phyloP scores from a whole-genome alignment of 2,113 vertebrate genomes.

The Mandrillus leucophaeus region DNA sequence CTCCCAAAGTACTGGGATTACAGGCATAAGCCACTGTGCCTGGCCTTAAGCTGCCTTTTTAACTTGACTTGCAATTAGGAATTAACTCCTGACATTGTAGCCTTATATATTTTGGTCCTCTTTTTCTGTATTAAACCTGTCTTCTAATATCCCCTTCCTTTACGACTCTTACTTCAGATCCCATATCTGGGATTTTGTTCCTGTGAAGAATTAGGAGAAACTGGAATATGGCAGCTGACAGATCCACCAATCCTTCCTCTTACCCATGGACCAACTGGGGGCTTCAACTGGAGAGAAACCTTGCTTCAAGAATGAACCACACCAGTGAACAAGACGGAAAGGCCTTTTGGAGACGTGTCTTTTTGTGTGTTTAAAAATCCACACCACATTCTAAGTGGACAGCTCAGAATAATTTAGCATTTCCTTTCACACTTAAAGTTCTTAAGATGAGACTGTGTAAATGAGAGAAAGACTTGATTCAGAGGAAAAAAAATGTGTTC shows the following conservation, averaged over 20 bases:
- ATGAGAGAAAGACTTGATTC: constrained; percentile 51
- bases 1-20: neutral
- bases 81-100: neutral
- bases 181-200: constrained; percentile 98
- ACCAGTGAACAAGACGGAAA: neutral
- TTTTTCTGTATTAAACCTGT: neutral
- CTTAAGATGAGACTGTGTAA: constrained; percentile 17
- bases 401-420: constrained; percentile 71
- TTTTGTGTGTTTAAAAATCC: constrained; percentile 60
- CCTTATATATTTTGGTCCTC: neutral
- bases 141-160: neutral
- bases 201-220: constrained; percentile 96
- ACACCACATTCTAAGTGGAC: constrained; percentile 27
- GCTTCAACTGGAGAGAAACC: constrained; percentile 99
- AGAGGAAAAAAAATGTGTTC: neutral
- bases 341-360: constrained; percentile 39
- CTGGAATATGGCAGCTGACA: constrained; percentile 96
- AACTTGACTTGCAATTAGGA: neutral
- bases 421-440: constrained; percentile 66
- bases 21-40: neutral
- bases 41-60: neutral
- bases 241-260: constrained; percentile 98
- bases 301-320: constrained; percentile 90
- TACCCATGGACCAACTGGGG: constrained; percentile 97
- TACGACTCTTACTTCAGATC: constrained; percentile 86